Base-by-base conservation (phyloP, 2,888 invertebrate genomes). In the Ischnus inquisitorius region DNA sequence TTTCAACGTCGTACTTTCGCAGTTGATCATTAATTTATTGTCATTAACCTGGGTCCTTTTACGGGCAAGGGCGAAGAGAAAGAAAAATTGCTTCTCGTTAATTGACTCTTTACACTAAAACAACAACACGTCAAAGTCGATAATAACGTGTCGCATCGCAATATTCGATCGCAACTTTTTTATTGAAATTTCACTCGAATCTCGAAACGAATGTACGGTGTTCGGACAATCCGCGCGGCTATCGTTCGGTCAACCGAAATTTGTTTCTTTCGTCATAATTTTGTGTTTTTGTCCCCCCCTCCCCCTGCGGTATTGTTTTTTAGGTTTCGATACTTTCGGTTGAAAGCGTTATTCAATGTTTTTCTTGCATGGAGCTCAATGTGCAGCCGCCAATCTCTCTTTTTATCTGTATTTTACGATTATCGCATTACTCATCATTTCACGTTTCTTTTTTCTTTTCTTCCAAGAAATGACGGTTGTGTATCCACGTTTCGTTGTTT, bases 281-380 rank as follows among this genome's bases (percentile, higher is more conserved):
- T 34, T 8, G 34, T 34, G 0, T 34, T 34, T 34, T 5, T 3
- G 60, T 60, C 62, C 28, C 10, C 34, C 34, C 62, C 46, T 51
- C 51, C 46, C 69, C 72, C 48, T 71, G 71, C 62, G 62, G 57
- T 82, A 85, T 60, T 79, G 65, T 86, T 87, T 87, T 83, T 86
- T 90, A 16, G 88, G 86, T 87, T 90, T 88, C 83, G 89, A 86
- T 91, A 90, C 84, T 88, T 90, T 91, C 89, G 88, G 88, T 92
- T 91, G 87, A 60, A 89, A 92, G 92, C 91, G 90, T 93, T 92
- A 90, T 90, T 93, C 90, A 92, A 90, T 93, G 92, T 93, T 92
- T 84, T 92, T 92, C 89, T 91, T 93, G 93, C 93, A 93, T 93
- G 93, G 91, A 92, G 92, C 93, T 93, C 93, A 90, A 93, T 93